A percentile compares a stretch with the other conserved stretches of the same genome.
These are phyloP conservation scores for Capitulum mitella DNA, from an alignment of 2,888 invertebrate genomes.

Conservation along the genomic window DNA sequence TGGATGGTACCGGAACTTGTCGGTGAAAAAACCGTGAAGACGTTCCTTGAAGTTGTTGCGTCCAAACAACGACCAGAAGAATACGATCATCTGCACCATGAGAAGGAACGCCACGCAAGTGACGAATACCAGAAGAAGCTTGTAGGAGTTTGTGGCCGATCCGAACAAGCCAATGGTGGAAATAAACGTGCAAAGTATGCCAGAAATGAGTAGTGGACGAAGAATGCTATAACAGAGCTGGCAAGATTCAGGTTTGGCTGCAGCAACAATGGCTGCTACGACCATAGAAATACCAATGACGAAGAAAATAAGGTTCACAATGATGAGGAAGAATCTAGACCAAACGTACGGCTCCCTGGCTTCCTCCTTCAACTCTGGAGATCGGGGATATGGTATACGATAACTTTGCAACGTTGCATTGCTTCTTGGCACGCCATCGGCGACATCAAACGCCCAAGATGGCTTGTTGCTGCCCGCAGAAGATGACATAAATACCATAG, in stretches of 20 bases:
- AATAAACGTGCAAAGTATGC: background rate
- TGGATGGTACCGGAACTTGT: background rate
- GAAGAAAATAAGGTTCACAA: background rate
- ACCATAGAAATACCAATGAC: background rate
- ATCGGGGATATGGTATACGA: background rate
- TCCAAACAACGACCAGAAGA: slow-evolving; percentile 3
- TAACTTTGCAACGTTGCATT: background rate
- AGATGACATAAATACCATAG: too few relatives aligned
- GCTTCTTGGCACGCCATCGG: background rate
- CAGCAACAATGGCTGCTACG: background rate
- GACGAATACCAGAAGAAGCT: background rate
- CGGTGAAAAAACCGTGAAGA: background rate
- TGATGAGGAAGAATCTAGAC: background rate
- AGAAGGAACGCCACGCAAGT: background rate
- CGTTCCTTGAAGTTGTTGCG: background rate
- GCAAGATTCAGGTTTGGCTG: background rate
- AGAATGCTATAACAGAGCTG: background rate
- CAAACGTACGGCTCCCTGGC: background rate
- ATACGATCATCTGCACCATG: background rate
- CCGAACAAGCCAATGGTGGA: background rate
- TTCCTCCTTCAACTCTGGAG: background rate
- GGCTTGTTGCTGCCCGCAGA: background rate
- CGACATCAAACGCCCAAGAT: background rate
- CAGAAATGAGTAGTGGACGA: background rate
- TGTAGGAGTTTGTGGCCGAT: background rate